Base-by-base conservation (phyloP, 2,797 vertebrate species). In the Eptatretus atami region DNA sequence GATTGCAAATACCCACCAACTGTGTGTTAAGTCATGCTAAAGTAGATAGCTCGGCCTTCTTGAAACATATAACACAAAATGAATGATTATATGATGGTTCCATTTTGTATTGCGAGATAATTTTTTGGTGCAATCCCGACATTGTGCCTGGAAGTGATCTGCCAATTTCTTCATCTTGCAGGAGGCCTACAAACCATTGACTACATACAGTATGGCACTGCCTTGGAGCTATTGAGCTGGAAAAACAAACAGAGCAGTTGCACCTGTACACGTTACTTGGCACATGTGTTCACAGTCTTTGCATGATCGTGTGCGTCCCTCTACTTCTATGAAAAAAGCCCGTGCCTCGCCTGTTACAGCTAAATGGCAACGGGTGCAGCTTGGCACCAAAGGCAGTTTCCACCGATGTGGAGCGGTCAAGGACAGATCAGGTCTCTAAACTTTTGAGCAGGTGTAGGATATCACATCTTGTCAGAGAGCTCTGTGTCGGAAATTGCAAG, bases 151-250 rank as follows among this genome's bases (percentile, higher is more conserved):
- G 31, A 44, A 44, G 31, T 44, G 31, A 44, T 44, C 31, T 15
- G 2, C 52, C 55, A 15, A 14, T 63, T 6, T 65, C 52, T 11
- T n/a, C 63, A 14, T 53, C 24, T 63, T 64, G 2, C 72, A 95
- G 88, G 90, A 96, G 65, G 84, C 87, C 0, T 81, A 82, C 24
- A 86, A 94, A 88, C 86, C 1, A 82, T 83, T 1, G 84, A 84
- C 1, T 95, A 95, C 71, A n/a, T 95, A 95, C 69, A 81, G 94
- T 65, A 72, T 96, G 65, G 88, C 86, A 0, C 75, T 96, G 15
- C 86, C n/a, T 86, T 3, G 88, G 86, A 1, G 87, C 88, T 64
- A 79, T 90, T 77, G 90, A 92, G 68, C 73, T 96, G 69, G 86
- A n/a, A 86, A 19, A 82, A 83, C 73, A 95, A 92, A 72, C 79